Base-by-base conservation (phyloP, 2,888 invertebrate species). In the Polyommatus icarus region DNA sequence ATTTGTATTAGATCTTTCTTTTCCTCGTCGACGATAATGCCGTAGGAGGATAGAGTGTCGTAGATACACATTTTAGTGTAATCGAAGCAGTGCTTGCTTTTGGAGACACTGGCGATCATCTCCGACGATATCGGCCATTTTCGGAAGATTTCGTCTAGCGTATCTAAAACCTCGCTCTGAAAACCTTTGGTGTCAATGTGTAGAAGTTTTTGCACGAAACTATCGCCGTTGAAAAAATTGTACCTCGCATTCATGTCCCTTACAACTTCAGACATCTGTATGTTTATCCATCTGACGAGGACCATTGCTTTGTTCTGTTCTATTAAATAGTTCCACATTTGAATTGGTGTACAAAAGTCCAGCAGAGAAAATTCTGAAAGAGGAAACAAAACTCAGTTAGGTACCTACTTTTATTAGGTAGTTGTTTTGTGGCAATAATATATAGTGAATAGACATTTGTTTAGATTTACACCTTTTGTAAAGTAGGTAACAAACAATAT, bases 21-120 rank as follows among this genome's bases (percentile, higher is more conserved):
- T 85, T 97, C 97, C 78, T 91, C 89, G 18, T 93, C 89, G 79
- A 95, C 94, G 77, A 97, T 96, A 82, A 96, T 93, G 0, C 97
- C 97, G 82, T 95, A 96, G 77, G 95, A 94, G 79, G 94, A 92
- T 5, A 96, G 86, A 78, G 95, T 95, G 84, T 96, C 95, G 80
- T 96, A 94, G 81, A 96, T 90, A 80, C 94, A 91, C 85, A 96
- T 91, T 86, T 94, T 94, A 1, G 95, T 92, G 78, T 94, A 92
- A 77, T 88, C 86, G 83, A 93, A 94, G 81, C 95, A 95, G 80
- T 72, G 72, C 3, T 90, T 87, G 78, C 93, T 92, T 29, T 87
- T 86, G 5, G 91, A 87, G 78, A 96, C 88, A 78, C 83, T 87
- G 79, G 94, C 91, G 76, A 96, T 90, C 96, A 96, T 96, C 79